Evolutionary conservation across 2,888 invertebrate genomes (phyloP), one percentile per base, ranked within the genome.

Genomic region (Heliconius ismenius): DNA sequence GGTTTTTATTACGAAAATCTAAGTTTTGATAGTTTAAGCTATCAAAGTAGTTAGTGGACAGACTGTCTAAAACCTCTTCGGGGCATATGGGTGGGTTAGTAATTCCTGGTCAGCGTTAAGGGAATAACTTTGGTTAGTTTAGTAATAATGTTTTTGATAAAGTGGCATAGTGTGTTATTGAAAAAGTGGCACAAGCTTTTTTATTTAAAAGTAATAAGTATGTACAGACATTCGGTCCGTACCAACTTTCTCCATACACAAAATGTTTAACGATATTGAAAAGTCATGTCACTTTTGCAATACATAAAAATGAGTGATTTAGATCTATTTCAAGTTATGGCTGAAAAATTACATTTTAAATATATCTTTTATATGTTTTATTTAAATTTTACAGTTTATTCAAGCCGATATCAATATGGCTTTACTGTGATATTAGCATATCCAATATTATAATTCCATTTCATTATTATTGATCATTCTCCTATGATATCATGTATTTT

Each of bases 1-100:
- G 94, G 85, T 93, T 95, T 85, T 93, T 94, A 81, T 90, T 90
- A 1, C 92, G 84, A 76, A 89, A 93, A 79, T 94, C 93, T 60
- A 88, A 80, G 72, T 88, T 88, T 77, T 89, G 89, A 79, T 88
- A 90, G 80, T 94, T 94, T 18, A 94, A 86, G 81, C 94, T 94
- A 81, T 94, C 94, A 83, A 90, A 93, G 77, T 89, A 93, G 82
- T 92, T 92, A 11, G 91, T 91, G 79, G 91, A 91, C 36, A 93
- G 82, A 81, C 93, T 93, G 82, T 94, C 94, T 81, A 92, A 83
- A 75, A 85, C 90, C 80, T 94, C 93, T 82, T 94, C 94, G 60
- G 88, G 89, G 82, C 83, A 86, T 79, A 85, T 81, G 68, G 86
- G 86, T 77, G 85, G 79, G 78, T 83, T 86, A 81, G 83, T 80